Conservation (phyloP, 2,113 vertebrate genomes). For the Tyto alba region DNA sequence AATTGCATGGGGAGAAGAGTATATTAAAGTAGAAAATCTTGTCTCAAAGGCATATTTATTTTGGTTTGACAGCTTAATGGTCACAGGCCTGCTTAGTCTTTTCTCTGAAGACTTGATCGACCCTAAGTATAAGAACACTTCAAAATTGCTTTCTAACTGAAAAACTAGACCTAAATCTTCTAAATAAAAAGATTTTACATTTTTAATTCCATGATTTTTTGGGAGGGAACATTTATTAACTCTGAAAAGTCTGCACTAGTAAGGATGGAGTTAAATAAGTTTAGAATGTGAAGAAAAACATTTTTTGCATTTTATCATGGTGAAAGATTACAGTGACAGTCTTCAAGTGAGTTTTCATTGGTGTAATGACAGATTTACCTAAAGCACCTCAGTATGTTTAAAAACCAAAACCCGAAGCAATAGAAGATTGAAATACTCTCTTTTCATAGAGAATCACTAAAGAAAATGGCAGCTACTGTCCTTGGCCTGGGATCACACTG, state of each 20-base stretch:
- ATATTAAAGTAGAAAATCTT: background rate
- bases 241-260: background rate
- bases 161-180: background rate
- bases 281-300: background rate
- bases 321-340: background rate
- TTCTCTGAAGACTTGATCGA: background rate
- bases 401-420: background rate
- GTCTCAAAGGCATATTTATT: background rate
- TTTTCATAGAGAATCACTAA: background rate
- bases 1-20: background rate
- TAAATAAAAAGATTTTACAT: background rate
- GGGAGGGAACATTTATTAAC: background rate
- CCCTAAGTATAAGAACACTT: background rate
- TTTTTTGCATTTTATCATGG: background rate
- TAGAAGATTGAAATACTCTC: background rate
- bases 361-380: background rate
- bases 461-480: background rate
- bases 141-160: background rate
- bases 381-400: rapidly evolving
- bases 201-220: background rate
- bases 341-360: background rate
- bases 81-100: background rate
- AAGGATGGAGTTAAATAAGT: background rate
- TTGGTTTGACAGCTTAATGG: background rate
- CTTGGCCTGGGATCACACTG: background rate